Evolutionary conservation across 2,797 vertebrate genomes (phyloP).

Genomic region (Phrynocephalus guinanensis): DNA sequence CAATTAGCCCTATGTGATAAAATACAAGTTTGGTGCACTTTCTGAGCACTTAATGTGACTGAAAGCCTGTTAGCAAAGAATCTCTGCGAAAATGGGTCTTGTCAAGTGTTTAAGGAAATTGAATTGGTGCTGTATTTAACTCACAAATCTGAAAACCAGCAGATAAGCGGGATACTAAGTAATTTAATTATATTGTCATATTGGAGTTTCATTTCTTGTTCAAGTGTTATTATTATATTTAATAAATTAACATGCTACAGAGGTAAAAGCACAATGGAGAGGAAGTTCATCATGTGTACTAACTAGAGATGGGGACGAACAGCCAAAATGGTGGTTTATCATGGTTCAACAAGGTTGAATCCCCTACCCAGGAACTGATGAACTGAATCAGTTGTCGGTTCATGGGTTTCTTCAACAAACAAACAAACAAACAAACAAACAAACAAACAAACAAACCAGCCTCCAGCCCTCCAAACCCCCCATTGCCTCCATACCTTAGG

Average conservation of each 20-base stretch:
- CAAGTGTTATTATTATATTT: slow-evolving; percentile 60
- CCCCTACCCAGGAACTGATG: no score
- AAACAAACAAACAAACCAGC: no score
- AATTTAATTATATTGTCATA: slow-evolving; percentile 70
- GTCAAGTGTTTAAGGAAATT: slow-evolving; percentile 76
- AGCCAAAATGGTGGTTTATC: no score
- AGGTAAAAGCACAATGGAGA: slow-evolving; percentile 2
- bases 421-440: no score
- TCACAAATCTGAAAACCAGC: slow-evolving; percentile 52
- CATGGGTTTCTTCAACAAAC: no score
- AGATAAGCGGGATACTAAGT: slow-evolving; percentile 64
- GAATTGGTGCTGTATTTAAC: slow-evolving; percentile 70
- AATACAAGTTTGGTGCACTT: slow-evolving; percentile 75
- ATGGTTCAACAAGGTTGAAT: no score
- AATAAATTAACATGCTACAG: slow-evolving; percentile 61
- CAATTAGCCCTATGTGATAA: slow-evolving; percentile 75
- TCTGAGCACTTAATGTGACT: slow-evolving; percentile 74
- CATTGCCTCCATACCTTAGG: no score
- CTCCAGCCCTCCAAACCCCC: no score
- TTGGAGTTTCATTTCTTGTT: slow-evolving; percentile 50
- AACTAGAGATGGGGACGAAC: neutral
- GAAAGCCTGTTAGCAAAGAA: slow-evolving; percentile 75
- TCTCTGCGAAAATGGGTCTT: slow-evolving; percentile 72
- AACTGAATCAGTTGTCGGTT: no score
- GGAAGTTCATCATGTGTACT: neutral